phyloP scores from a whole-genome alignment of 23 tunicate genomes.

The Halocynthia aurantium region DNA sequence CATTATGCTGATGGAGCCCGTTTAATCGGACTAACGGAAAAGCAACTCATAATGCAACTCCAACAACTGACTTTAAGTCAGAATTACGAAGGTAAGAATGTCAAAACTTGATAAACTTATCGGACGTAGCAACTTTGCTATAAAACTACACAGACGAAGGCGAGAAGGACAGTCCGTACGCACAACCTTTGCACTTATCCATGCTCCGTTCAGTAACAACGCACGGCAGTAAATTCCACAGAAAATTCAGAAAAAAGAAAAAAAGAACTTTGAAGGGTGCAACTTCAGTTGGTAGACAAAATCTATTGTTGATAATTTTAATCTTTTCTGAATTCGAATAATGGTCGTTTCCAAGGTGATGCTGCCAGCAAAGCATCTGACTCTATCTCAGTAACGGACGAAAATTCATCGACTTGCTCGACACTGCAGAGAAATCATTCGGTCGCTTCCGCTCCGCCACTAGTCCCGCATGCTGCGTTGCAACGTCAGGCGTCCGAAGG shows the following conservation, averaged over 20 bases:
- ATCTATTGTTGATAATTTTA: too few species aligned
- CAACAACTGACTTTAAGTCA: conserved; percentile 31
- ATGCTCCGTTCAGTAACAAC: conserved; percentile 37
- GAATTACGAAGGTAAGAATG: conserved; percentile 39
- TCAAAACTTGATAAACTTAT: too few species aligned
- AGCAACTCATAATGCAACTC: conserved; percentile 45
- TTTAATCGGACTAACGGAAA: conserved; percentile 55
- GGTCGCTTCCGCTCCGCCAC: neutral
- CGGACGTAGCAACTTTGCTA: neutral
- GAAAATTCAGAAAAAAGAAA: conserved; percentile 2
- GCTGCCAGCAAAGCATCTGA: neutral
- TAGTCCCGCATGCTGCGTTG: neutral
- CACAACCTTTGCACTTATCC: conserved; percentile 42
- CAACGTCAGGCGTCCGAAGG: conserved; percentile 6
- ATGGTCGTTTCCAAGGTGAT: neutral
- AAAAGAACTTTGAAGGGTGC: neutral
- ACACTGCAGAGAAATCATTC: neutral
- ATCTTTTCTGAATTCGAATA: too few species aligned
- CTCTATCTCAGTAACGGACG: neutral
- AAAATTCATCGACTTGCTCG: neutral
- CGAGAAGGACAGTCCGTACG: conserved; percentile 46
- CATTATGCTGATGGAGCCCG: conserved; percentile 78
- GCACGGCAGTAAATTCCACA: neutral
- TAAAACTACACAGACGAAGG: conserved; percentile 30
- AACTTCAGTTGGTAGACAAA: neutral